Base-by-base conservation (phyloP, 1,140 invertebrate genomes). In the Pantala flavescens region DNA sequence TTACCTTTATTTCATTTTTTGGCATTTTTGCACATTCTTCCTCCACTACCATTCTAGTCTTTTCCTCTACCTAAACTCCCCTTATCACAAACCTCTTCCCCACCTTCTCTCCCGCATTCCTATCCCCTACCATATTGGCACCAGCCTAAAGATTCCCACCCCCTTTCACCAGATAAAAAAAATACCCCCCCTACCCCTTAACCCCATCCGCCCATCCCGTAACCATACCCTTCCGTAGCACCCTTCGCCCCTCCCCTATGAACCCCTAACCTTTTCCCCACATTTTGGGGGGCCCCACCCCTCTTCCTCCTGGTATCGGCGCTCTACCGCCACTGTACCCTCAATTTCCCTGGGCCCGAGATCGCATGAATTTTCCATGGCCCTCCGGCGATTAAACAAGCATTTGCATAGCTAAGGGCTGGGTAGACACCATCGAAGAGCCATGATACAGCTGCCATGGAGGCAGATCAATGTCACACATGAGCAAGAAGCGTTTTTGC, bases 361-460 rank as follows among this genome's bases (percentile, higher is more conserved):
- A 63, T 63, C 49, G 49, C 49, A 63, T 63, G 49, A 63, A 63
- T 63, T 63, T 63, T 63, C 49, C 49, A 63, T 63, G 49, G 49
- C 49, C 49, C 49, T 63, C 49, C 14, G 49, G 49, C 49, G 49
- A 63, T 63, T 63, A 63, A 63, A 63, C 49, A 63, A 63, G 49
- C 49, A 63, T 63, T 63, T 63, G 49, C 49, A 63, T 63, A 63
- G 49, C n/a, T 63, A 63, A 63, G 49, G 49, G 49, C 49, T 21
- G 49, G 49, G 49, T 63, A 63, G 49, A 63, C 49, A 63, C 49
- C 49, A 63, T 63, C 49, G 49, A 63, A 12, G 49, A 63, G 12
- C 49, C 49, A 63, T 63, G 49, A 63, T 63, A 63, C 49, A 21
- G 49, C 49, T 63, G 49, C 49, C 49, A 63, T 63, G n/a, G 49